Base-by-base conservation (phyloP, 1,140 invertebrate species). In the Scaptomyza pallida region DNA sequence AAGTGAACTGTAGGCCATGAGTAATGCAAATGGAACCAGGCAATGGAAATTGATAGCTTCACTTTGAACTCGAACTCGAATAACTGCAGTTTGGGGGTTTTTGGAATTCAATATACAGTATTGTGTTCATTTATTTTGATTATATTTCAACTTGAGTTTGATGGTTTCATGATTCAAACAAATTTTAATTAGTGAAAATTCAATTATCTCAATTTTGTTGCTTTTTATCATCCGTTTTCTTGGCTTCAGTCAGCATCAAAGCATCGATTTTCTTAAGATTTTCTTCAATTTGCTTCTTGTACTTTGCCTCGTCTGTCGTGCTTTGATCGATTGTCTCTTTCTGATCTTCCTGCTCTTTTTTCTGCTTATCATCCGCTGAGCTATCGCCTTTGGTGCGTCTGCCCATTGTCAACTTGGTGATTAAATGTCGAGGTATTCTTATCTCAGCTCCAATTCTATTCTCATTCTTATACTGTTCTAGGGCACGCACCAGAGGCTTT, bases 351-450 rank as follows among this genome's bases (percentile, higher is more conserved):
- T 26, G 51, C 55, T 65, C 19, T 0, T 43, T 6, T 12, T n/a
- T 1, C 12, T 37, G 12, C 12, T 37, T 37, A 4, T n/a, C 33
- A 8, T 63, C 62, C 5, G 60, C 60, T 12, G 21, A 5, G 19
- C 82, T 88, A 19, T 88, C 82, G 1, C 82, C 82, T 0, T 65
- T 17, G n/a, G 72, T 64, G 40, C 83, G 75, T 16, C 85, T 23
- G 4, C 82, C 82, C 83, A 76, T 70, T 6, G 71, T 77, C 9
- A 88, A 30, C 5, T 57, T 72, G 15, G 82, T 89, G 4, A 88
- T 19, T 15, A 88, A 16, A 51, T 88, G 82, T 0, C 16, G 56
- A 0, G 82, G 82, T 2, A 89, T 37, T 0, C 72, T 23, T 5
- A 82, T 48, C 12, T 62, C 63, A 0, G 78, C 82, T 12, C 71